These are phyloP conservation scores for Tubulanus polymorphus DNA, from an alignment of 2,888 invertebrate genomes.

Conservation along the genomic window DNA sequence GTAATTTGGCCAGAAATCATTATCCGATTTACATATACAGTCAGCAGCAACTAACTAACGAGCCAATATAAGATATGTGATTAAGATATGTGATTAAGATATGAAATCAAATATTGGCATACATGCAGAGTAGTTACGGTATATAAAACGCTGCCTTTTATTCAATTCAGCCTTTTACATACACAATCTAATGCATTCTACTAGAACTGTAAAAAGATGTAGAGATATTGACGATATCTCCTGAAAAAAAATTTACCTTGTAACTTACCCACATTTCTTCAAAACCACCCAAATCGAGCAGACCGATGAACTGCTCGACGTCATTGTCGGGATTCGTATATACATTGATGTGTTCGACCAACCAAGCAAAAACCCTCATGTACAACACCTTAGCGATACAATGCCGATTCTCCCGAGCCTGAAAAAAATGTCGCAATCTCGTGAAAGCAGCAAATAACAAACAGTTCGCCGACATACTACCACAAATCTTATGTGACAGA, in stretches of 20 bases:
- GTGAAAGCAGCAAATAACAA: background rate
- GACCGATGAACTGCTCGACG: constrained; percentile 37
- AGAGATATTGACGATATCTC: background rate
- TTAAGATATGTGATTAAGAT: no score
- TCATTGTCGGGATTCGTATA: constrained; percentile 42
- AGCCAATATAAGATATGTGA: no score
- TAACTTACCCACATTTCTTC: constrained; percentile 41
- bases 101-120: no score
- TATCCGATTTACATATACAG: no score
- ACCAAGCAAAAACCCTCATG: constrained; percentile 43
- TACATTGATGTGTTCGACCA: constrained; percentile 44
- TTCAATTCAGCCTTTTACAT: no score
- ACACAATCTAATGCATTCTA: no score
- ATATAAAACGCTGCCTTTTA: no score
- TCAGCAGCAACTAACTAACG: no score
- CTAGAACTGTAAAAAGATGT: background rate
- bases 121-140: no score
- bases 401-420: constrained; percentile 44
- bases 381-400: constrained; percentile 47
- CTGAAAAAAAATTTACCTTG: background rate
- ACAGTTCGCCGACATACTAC: background rate
- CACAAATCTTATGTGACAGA: background rate
- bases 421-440: no score
- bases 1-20: no score
- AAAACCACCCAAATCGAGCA: constrained; percentile 45